Conservation (phyloP, 2,888 invertebrate species). For the Azorinus chamasolen region DNA sequence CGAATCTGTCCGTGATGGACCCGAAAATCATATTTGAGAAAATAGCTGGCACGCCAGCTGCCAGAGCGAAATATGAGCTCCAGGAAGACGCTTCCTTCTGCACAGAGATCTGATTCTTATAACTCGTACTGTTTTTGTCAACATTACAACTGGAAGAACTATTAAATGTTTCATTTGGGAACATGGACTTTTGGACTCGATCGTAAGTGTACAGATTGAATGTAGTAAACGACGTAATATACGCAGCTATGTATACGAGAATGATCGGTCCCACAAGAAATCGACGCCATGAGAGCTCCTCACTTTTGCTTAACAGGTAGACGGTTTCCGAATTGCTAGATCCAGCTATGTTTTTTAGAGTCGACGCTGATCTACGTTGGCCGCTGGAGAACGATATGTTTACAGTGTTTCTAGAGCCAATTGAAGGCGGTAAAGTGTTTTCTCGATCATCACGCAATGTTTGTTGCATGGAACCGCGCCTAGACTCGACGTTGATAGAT, state of each 20-base stretch:
- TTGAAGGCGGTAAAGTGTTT: no score
- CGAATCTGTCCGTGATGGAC: slow-evolving; percentile 62
- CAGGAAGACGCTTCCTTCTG: slow-evolving; percentile 52
- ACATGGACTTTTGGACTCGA: slow-evolving; percentile 44
- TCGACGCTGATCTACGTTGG: no score
- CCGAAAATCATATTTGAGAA: slow-evolving; percentile 59
- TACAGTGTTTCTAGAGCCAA: no score
- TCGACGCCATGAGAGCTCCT: slow-evolving; percentile 12
- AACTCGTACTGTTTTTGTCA: slow-evolving; percentile 51
- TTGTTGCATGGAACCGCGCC: no score
- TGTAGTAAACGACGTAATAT: slow-evolving; percentile 18
- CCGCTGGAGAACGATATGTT: no score
- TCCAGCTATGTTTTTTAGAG: no score
- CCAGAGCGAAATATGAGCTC: slow-evolving; percentile 41
- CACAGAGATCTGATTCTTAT: slow-evolving; percentile 38
- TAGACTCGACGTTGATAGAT: no score
- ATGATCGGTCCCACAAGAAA: slow-evolving; percentile 56
- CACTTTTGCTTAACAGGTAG: no score
- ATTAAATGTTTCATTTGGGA: slow-evolving; percentile 35
- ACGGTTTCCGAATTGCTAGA: no score
- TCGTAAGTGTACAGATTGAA: slow-evolving; percentile 43
- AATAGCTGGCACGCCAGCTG: slow-evolving; percentile 54
- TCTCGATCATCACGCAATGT: no score
- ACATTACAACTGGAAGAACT: slow-evolving; percentile 24
- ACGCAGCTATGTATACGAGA: slow-evolving; percentile 48